Conservation (phyloP, 2,888 invertebrate species). For the Autographa pulchrina region DNA sequence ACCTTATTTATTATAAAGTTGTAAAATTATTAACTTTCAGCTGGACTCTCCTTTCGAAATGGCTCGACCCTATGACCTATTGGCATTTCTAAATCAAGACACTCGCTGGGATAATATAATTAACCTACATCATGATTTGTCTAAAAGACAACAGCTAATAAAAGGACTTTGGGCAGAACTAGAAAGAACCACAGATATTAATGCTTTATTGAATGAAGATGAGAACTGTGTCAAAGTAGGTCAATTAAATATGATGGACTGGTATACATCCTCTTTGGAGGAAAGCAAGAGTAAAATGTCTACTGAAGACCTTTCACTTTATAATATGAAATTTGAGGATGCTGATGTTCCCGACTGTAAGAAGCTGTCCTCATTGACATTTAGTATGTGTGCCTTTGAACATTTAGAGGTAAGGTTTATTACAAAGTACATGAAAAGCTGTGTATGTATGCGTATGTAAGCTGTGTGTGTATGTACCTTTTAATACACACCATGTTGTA, state of each 20-base stretch:
- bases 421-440: too few relatives aligned
- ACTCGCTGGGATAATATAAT: slow-evolving; percentile 90
- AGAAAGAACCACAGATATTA: slow-evolving; percentile 90
- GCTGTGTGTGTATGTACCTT: too few relatives aligned
- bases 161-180: slow-evolving; percentile 90
- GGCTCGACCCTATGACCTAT: slow-evolving; percentile 92
- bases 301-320: slow-evolving; percentile 68
- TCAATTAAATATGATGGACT: slow-evolving; percentile 91
- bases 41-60: slow-evolving; percentile 93
- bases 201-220: slow-evolving; percentile 90
- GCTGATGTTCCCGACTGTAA: slow-evolving; percentile 91
- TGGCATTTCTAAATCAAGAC: slow-evolving; percentile 94
- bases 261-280: slow-evolving; percentile 90
- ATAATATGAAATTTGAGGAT: slow-evolving; percentile 66
- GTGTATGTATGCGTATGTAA: too few relatives aligned
- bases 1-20: background rate
- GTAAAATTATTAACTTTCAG: slow-evolving; percentile 79
- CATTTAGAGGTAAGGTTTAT: slow-evolving; percentile 76
- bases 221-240: slow-evolving; percentile 91
- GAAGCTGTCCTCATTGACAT: slow-evolving; percentile 86
- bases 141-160: slow-evolving; percentile 90
- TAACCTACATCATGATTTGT: slow-evolving; percentile 90
- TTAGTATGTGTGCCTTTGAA: slow-evolving; percentile 84
- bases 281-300: slow-evolving; percentile 86
- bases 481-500: too few relatives aligned